These are phyloP conservation scores for Lithobates pipiens DNA, from an alignment of 2,797 vertebrate species.

Conservation along the genomic window DNA sequence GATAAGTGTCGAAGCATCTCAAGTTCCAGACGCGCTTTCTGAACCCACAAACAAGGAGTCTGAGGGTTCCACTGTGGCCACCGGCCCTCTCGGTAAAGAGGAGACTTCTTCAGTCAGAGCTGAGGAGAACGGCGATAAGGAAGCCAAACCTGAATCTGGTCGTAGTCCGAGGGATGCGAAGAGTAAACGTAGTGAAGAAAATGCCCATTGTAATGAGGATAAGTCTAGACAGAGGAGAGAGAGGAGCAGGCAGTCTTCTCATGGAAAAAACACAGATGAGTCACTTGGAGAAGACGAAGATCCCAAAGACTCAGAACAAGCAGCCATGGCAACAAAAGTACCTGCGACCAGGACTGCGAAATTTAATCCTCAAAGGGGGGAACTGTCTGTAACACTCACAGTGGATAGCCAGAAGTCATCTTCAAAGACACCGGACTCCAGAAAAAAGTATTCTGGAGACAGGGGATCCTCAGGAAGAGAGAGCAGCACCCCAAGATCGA, in stretches of 20 bases:
- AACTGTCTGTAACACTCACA: slow-evolving; percentile 52
- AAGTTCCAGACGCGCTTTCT: not conserved
- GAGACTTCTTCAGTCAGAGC: not conserved
- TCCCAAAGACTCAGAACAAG: not conserved
- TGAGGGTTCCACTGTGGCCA: not conserved
- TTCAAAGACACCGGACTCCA: slow-evolving; percentile 50
- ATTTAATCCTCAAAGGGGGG: slow-evolving; percentile 31
- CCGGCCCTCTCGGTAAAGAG: not conserved
- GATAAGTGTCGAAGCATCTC: rapidly evolving
- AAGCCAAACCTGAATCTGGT: not conserved
- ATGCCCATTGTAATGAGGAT: not conserved
- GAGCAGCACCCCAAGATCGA: not conserved
- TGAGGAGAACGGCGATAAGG: not conserved
- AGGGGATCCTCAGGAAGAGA: slow-evolving; percentile 65
- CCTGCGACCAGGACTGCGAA: slow-evolving; percentile 64
- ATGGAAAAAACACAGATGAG: not conserved
- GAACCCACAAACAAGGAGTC: not conserved
- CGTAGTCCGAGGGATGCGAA: not conserved
- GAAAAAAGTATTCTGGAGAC: slow-evolving; percentile 61
- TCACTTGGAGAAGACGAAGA: not conserved
- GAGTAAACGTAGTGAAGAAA: not conserved
- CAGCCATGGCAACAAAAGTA: slow-evolving; percentile 56
- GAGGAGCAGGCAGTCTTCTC: not conserved
- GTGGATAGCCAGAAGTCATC: slow-evolving; percentile 66
- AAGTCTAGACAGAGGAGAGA: not conserved